phyloP scores from a whole-genome alignment of 2,888 invertebrate genomes.

The Lasioglossum pauxillum region DNA sequence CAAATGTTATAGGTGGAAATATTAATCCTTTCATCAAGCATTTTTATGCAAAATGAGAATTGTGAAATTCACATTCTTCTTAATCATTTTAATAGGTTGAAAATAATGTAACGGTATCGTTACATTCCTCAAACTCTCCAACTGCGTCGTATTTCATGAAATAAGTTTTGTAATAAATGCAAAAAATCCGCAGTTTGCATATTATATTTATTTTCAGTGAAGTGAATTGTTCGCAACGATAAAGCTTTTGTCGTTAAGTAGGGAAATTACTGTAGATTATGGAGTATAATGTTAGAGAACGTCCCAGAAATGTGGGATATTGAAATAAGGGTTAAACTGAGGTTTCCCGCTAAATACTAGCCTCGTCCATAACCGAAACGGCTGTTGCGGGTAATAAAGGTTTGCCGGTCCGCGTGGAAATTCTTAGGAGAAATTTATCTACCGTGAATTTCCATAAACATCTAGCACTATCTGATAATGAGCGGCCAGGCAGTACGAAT shows the following conservation, averaged over 20 bases:
- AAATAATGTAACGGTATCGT: not conserved
- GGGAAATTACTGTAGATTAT: too few species aligned
- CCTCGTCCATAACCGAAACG: not conserved
- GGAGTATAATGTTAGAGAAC: too few species aligned
- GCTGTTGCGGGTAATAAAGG: not conserved
- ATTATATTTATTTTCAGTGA: too few species aligned
- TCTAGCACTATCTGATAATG: conserved; percentile 11
- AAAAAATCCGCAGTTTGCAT: too few species aligned
- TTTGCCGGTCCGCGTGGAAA: not conserved
- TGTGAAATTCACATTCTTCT: too few species aligned
- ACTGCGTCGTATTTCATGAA: too few species aligned
- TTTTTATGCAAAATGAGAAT: not conserved
- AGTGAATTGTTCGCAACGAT: too few species aligned
- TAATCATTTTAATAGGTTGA: not conserved
- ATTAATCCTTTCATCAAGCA: not conserved
- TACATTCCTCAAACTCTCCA: too few species aligned
- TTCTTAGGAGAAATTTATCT: not conserved
- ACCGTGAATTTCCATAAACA: conserved; percentile 3
- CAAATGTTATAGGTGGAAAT: not conserved
- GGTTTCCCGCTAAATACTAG: not conserved
- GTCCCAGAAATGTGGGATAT: not conserved
- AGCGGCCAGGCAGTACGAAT: conserved; percentile 6
- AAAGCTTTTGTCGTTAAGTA: not conserved
- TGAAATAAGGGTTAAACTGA: not conserved
- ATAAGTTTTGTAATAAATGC: too few species aligned